Evolutionary conservation across 2,113 vertebrate species (phyloP).

Genomic region (Irena cyanogastra): DNA sequence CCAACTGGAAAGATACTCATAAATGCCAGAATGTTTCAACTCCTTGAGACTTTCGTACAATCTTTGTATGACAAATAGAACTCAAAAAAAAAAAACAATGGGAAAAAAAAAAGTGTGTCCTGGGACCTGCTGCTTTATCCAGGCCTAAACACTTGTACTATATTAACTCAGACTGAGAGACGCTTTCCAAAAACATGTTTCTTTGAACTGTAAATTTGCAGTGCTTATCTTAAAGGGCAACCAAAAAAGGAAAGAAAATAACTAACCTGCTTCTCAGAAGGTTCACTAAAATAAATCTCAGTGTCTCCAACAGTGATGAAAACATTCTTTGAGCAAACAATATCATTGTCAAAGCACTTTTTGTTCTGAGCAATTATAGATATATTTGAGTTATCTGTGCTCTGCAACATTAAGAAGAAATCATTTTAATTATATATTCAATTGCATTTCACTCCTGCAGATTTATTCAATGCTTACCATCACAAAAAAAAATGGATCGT

Average conservation of each 20-base stretch:
- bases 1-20: background rate
- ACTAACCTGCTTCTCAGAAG: constrained; percentile 87
- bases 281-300: constrained; percentile 91
- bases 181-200: background rate
- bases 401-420: constrained; percentile 75
- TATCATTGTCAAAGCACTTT: constrained; percentile 97
- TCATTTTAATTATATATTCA: background rate
- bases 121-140: background rate
- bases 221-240: background rate
- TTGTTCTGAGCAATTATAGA: constrained; percentile 94
- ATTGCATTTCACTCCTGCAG: background rate
- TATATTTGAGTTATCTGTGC: constrained; percentile 83
- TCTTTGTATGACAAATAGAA: background rate
- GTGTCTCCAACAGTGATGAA: constrained; percentile 88
- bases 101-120: background rate
- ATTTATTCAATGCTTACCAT: background rate
- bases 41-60: background rate
- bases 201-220: background rate
- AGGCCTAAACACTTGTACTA: background rate
- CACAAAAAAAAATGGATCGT: background rate
- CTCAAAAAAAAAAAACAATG: background rate
- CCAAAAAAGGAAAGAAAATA: constrained; percentile 12
- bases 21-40: background rate
- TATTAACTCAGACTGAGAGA: background rate
- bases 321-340: constrained; percentile 93